Evolutionary conservation across 2,113 vertebrate genomes (phyloP).

Genomic region (Pholis gunnellus): DNA sequence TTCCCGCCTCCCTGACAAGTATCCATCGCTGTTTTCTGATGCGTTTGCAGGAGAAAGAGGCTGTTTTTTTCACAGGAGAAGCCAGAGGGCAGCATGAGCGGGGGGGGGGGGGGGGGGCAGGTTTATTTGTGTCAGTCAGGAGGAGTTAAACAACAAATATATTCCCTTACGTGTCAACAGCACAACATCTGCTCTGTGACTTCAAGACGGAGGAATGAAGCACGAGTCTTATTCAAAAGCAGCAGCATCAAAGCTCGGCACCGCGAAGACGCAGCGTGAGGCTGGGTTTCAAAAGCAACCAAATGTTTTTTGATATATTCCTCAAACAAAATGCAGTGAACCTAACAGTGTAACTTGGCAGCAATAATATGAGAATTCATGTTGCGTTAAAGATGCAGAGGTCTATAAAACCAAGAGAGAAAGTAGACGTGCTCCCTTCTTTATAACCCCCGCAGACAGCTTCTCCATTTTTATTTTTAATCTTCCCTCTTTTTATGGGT

Average conservation of each 20-base stretch:
- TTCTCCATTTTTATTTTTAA: slow-evolving; percentile 5
- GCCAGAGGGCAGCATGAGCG: slow-evolving; percentile 2
- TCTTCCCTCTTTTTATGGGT: slow-evolving; percentile 16
- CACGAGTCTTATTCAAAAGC: slow-evolving; percentile 19
- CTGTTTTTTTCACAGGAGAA: slow-evolving; percentile 31
- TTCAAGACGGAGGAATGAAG: slow-evolving; percentile 40
- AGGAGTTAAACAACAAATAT: slow-evolving; percentile 54
- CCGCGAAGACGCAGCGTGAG: slow-evolving; percentile 15
- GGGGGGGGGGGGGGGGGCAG: slow-evolving; percentile 35
- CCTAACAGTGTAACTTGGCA: slow-evolving; percentile 25
- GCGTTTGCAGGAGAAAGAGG: slow-evolving; percentile 31
- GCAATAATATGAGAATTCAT: slow-evolving; percentile 31
- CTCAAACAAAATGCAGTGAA: slow-evolving; percentile 17
- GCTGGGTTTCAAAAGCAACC: slow-evolving; percentile 6
- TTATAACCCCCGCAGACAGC: slow-evolving; percentile 29
- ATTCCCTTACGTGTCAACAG: slow-evolving; percentile 17
- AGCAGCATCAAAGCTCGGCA: slow-evolving; percentile 37
- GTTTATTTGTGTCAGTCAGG: slow-evolving; percentile 59
- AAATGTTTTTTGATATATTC: not conserved
- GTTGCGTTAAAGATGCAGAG: slow-evolving; percentile 16
- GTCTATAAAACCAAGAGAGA: not conserved
- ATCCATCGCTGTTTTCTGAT: slow-evolving; percentile 9
- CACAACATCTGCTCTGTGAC: slow-evolving; percentile 37
- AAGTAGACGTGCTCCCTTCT: not conserved
- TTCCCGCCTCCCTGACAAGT: slow-evolving; percentile 34